phyloP scores from a whole-genome alignment of 2,797 vertebrate genomes.

The Ibycter americanus region DNA sequence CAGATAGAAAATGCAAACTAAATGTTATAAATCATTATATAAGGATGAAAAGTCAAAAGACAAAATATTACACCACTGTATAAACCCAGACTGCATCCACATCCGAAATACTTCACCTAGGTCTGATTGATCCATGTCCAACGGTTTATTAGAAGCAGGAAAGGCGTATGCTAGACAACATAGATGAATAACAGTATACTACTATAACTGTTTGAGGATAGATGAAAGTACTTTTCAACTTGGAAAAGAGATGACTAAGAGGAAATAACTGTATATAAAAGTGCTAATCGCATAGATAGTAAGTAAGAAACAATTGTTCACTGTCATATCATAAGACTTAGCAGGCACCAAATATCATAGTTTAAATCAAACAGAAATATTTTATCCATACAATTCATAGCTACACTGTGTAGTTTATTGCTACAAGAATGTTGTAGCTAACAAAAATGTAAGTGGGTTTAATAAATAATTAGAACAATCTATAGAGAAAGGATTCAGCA shows the following conservation, averaged over 20 bases:
- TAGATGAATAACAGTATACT: neutral
- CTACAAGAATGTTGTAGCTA: neutral
- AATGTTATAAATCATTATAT: neutral
- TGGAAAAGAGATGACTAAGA: neutral
- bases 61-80: neutral
- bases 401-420: neutral
- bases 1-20: neutral
- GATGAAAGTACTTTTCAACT: neutral
- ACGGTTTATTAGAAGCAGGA: neutral
- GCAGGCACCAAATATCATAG: neutral
- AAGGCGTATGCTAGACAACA: neutral
- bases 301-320: neutral
- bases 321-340: neutral
- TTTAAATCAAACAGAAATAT: neutral
- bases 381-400: neutral
- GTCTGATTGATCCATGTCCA: neutral
- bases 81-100: neutral
- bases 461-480: conserved; percentile 3
- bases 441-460: neutral
- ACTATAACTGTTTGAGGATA: neutral
- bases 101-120: neutral
- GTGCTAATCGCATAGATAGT: neutral
- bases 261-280: neutral
- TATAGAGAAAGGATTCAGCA: neutral
- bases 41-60: neutral